These are phyloP conservation scores for Leucosticte australis DNA, from an alignment of 2,113 vertebrate species.

Conservation along the genomic window DNA sequence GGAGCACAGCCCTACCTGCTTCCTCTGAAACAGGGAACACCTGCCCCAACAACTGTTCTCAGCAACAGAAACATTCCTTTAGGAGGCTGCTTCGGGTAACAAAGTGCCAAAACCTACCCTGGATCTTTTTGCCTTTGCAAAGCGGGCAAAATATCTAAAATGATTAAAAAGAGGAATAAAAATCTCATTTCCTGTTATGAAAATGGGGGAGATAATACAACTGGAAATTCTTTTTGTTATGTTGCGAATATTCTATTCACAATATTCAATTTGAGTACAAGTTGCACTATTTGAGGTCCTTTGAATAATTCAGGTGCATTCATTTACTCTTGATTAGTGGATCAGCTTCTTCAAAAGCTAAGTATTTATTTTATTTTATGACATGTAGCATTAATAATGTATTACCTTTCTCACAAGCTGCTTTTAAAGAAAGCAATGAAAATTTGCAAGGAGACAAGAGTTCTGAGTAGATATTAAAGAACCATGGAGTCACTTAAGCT, in stretches of 20 bases:
- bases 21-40: background rate
- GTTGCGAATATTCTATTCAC: slow-evolving; percentile 56
- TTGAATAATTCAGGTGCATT: slow-evolving; percentile 75
- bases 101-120: background rate
- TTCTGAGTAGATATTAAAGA: slow-evolving; percentile 62
- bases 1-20: background rate
- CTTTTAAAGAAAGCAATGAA: slow-evolving; percentile 48
- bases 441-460: slow-evolving; percentile 52
- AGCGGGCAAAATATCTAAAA: background rate
- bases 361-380: slow-evolving; percentile 75
- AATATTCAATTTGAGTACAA: slow-evolving; percentile 75
- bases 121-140: background rate
- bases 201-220: slow-evolving; percentile 28
- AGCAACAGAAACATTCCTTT: background rate
- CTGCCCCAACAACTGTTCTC: background rate
- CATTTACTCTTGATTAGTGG: slow-evolving; percentile 75
- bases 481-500: slow-evolving; percentile 62
- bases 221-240: slow-evolving; percentile 44
- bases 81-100: background rate
- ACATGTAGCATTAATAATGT: slow-evolving; percentile 72
- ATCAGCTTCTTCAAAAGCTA: slow-evolving; percentile 65
- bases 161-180: background rate
- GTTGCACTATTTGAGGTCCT: slow-evolving; percentile 66
- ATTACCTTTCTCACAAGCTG: slow-evolving; percentile 62
- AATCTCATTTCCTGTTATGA: background rate